Evolutionary conservation across 2,888 invertebrate genomes (phyloP).

Genomic region (Eupithecia subfuscata): DNA sequence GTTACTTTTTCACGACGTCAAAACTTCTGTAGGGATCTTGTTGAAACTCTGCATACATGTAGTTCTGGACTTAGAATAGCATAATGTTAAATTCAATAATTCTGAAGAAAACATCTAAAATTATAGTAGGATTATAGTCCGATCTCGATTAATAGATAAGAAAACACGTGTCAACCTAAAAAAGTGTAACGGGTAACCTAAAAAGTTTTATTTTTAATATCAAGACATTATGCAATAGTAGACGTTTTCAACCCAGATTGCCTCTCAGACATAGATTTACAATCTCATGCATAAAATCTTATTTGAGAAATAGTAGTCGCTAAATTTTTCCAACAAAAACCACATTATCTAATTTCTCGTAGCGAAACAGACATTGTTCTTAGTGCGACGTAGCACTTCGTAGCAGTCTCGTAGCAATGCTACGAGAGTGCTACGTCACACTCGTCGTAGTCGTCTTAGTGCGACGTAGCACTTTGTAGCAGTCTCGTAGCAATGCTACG

Average conservation of each 20-base stretch:
- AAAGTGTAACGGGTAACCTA: too few species aligned
- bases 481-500: too few species aligned
- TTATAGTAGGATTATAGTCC: background rate
- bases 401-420: constrained; percentile 14
- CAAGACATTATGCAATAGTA: background rate
- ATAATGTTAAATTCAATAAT: too few species aligned
- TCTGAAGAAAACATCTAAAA: background rate
- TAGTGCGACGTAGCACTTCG: background rate
- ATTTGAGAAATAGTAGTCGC: background rate
- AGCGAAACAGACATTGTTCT: background rate
- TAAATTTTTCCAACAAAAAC: background rate
- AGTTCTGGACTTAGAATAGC: background rate
- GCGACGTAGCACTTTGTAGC: too few species aligned
- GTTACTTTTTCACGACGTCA: background rate
- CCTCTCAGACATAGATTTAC: background rate
- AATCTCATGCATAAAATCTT: background rate
- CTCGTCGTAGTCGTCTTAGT: too few species aligned
- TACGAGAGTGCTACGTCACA: background rate
- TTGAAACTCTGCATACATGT: background rate
- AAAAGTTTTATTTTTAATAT: background rate
- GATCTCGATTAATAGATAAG: background rate
- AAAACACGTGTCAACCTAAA: background rate
- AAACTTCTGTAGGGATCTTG: background rate
- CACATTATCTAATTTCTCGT: background rate
- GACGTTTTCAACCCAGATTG: background rate